phyloP scores from a whole-genome alignment of 2,888 invertebrate genomes.

The Tyria jacobaeae region DNA sequence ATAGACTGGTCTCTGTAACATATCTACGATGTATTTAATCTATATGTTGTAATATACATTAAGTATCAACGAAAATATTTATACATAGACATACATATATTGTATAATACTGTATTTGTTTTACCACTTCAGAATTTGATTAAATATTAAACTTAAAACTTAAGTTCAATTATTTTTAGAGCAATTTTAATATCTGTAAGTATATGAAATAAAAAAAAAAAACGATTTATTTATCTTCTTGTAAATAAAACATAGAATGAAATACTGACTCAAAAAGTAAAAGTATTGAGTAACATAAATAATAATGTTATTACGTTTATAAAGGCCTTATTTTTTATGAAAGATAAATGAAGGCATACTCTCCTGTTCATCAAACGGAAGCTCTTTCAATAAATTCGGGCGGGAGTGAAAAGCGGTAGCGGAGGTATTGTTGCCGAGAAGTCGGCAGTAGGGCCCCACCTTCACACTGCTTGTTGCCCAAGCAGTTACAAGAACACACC shows the following conservation, averaged over 20 bases:
- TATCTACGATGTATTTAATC: not conserved
- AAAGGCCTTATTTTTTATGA: no score
- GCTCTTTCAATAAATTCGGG: slow-evolving; percentile 70
- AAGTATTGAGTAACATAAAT: no score
- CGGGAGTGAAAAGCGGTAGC: slow-evolving; percentile 57
- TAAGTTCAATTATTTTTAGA: no score
- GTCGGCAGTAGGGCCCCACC: slow-evolving; percentile 69
- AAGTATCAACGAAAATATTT: not conserved
- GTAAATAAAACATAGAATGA: no score
- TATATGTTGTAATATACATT: not conserved
- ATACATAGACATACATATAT: not conserved
- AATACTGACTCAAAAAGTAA: no score
- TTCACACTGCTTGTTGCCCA: slow-evolving; percentile 82
- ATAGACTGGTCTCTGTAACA: not conserved
- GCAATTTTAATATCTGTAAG: no score
- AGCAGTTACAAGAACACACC: slow-evolving; percentile 84
- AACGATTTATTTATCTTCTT: no score
- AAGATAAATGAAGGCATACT: not conserved
- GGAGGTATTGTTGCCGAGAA: slow-evolving; percentile 51
- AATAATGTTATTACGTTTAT: slow-evolving; percentile 1
- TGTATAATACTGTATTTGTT: not conserved
- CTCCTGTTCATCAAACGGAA: slow-evolving; percentile 58
- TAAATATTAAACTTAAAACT: not conserved
- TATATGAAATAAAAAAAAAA: no score
- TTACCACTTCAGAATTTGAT: not conserved